Conservation (phyloP, 2,888 invertebrate species). For the Drosophila niveifrons region DNA sequence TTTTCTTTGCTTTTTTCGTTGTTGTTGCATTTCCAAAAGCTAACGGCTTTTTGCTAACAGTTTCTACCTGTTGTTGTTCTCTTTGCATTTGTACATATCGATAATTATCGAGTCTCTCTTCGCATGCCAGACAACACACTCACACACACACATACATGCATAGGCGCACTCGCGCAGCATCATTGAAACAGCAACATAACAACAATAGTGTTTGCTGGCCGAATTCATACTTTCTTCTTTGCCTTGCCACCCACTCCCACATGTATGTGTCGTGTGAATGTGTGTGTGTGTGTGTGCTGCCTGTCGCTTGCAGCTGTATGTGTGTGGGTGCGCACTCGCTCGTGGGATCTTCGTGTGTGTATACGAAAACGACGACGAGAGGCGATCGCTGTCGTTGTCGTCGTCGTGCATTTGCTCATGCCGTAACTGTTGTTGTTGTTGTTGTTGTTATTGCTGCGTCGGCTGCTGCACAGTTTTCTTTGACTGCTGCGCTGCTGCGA, state of each 20-base stretch:
- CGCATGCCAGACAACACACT: conserved; percentile 27
- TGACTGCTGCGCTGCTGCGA: conserved; percentile 26
- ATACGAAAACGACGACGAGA: conserved; percentile 41
- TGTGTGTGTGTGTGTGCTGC: conserved; percentile 25
- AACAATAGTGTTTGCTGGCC: conserved; percentile 46
- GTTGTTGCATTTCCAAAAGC: conserved; percentile 59
- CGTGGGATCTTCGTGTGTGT: conserved; percentile 48
- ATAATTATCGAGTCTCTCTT: conserved; percentile 53
- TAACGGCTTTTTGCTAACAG: conserved; percentile 61
- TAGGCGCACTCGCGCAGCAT: conserved; percentile 25
- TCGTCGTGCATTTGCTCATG: conserved; percentile 55
- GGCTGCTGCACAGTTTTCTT: conserved; percentile 67
- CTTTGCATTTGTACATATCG: conserved; percentile 60
- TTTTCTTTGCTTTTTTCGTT: conserved; percentile 11
- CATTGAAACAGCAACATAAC: conserved; percentile 20
- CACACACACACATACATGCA: conserved; percentile 22
- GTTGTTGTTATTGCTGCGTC: conserved; percentile 27
- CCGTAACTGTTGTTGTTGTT: conserved; percentile 21
- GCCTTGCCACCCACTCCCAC: conserved; percentile 64
- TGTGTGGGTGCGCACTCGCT: conserved; percentile 41
- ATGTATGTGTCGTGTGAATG: conserved; percentile 43
- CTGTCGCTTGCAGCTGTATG: conserved; percentile 23
- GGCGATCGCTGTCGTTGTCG: conserved; percentile 57
- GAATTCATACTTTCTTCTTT: conserved; percentile 69
- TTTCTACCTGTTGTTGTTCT: conserved; percentile 56